These are phyloP conservation scores for Abscondita cerata DNA, from an alignment of 2,888 invertebrate species.

Conservation along the genomic window DNA sequence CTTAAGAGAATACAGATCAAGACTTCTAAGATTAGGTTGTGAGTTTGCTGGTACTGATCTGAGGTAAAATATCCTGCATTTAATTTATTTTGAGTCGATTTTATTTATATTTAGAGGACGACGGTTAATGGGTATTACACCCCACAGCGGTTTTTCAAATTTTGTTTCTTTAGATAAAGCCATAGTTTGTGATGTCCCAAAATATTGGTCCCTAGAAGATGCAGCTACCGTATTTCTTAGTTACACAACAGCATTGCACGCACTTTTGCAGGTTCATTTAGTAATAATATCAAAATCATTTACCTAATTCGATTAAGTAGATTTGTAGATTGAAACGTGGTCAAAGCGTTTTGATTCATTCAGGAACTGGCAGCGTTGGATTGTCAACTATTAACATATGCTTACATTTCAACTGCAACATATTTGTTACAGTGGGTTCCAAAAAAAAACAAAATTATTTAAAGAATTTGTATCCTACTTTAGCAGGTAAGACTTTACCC, in stretches of 20 bases:
- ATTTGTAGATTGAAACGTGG: constrained; percentile 43
- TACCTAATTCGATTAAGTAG: constrained; percentile 58
- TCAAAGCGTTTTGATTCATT: constrained; percentile 63
- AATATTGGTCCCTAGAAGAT: no score
- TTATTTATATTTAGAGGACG: no score
- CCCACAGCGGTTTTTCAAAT: no score
- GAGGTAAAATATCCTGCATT: not conserved
- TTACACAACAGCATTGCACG: no score
- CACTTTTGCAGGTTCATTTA: no score
- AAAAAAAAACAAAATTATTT: constrained; percentile 70
- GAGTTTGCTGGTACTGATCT: constrained; percentile 67
- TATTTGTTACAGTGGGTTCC: constrained; percentile 75
- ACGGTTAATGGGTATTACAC: no score
- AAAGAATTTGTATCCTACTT: constrained; percentile 60
- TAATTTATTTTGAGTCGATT: no score
- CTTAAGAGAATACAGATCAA: not conserved
- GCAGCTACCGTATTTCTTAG: no score
- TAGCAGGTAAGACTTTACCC: constrained; percentile 50
- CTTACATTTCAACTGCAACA: constrained; percentile 67
- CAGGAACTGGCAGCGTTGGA: constrained; percentile 76
- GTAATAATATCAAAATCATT: no score
- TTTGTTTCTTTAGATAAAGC: no score
- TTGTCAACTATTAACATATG: constrained; percentile 80
- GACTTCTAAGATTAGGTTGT: not conserved
- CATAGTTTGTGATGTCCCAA: no score